Evolutionary conservation across 2,113 vertebrate species (phyloP).

Genomic region (Neogale vison): DNA sequence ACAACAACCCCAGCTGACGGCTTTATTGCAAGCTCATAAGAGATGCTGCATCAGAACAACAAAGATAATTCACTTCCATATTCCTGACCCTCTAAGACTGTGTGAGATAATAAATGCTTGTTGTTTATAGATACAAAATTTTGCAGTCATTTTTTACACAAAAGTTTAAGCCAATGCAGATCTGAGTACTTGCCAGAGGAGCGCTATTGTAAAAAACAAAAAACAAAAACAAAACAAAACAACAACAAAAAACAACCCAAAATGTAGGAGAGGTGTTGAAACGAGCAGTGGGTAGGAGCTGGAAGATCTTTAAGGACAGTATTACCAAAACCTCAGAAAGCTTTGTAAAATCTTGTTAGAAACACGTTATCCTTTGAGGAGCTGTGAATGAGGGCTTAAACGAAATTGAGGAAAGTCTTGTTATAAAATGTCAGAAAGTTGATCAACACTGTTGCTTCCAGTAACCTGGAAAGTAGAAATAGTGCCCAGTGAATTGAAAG

Average conservation of each 20-base stretch:
- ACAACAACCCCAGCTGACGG: not conserved
- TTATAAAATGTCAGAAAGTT: not conserved
- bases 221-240: not conserved
- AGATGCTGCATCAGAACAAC: not conserved
- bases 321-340: not conserved
- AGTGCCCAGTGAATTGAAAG: not conserved
- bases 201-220: not conserved
- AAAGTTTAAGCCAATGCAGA: not conserved
- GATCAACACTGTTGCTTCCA: not conserved
- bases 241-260: not conserved
- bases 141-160: slow-evolving; percentile 28
- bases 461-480: not conserved
- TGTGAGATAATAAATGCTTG: slow-evolving; percentile 6
- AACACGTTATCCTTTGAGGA: slow-evolving; percentile 18
- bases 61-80: not conserved
- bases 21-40: not conserved
- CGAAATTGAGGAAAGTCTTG: not conserved
- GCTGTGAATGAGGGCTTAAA: slow-evolving; percentile 11
- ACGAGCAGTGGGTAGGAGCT: not conserved
- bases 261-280: not conserved
- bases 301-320: not conserved
- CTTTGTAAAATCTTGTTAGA: not conserved
- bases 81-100: not conserved
- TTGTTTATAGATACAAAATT: not conserved
- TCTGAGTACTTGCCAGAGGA: not conserved